Evolutionary conservation across 2,113 vertebrate genomes (phyloP), one percentile per base, ranked within the genome.

Genomic region (Ardeotis arabs): DNA sequence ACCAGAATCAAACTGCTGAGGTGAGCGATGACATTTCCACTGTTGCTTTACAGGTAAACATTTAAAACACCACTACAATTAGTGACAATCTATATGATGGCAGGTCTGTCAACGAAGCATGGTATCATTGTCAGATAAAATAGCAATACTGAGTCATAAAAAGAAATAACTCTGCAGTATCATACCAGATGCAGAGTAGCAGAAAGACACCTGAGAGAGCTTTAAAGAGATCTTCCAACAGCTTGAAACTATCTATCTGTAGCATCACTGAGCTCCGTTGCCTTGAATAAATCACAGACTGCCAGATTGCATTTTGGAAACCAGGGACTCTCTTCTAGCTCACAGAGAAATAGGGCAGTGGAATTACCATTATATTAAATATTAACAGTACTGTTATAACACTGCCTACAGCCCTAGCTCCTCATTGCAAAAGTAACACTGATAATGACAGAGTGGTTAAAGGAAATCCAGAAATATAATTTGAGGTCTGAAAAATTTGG

Each of bases 211-310:
- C 95, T 92, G 70, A 84, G 89, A 77, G 84, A 87, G 84, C 87
- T 94, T 82, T 91, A 87, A 97, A 96, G 60, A 80, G 59, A 79
- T 87, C 69, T 78, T 91, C 87, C 93, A 89, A 74, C 44, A 92
- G 81, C 91, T 92, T 91, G 89, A 91, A 91, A 78, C 77, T 50
- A 87, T 81, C 86, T 95, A 84, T 91, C 91, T 79, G 62, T 52
- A 87, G 84, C 89, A 89, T 62, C 92, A 84, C 64, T 59, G 69
- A 91, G 73, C 81, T 60, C 81, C 1, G 4, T 39, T 87, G 83
- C 80, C 83, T 89, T 74, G 84, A 84, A 89, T 95, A 96, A 94
- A 94, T 91, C 94, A 87, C 81, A 75, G 87, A 72, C 78, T 86
- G 83, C 37, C 88, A 92, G 72, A 63, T 12, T 58, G n/a, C 7